A percentile compares a stretch with the other conserved stretches of the same genome.
phyloP scores from a whole-genome alignment of 2,797 vertebrate genomes.

The Parauchenoglanis punctatus region DNA sequence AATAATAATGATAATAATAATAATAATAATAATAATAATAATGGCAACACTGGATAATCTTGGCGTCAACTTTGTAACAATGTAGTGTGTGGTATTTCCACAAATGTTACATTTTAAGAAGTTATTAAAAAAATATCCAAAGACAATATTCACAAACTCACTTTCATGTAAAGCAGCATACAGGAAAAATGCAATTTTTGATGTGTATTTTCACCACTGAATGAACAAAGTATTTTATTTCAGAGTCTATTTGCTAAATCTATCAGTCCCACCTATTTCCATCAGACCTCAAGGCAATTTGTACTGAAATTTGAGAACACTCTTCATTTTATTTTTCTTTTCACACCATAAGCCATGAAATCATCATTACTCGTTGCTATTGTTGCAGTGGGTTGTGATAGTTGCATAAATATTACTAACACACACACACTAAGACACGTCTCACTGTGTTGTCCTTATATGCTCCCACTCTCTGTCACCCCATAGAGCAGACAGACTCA shows the following conservation, averaged over 20 bases:
- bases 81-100: not conserved
- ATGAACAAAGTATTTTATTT: not conserved
- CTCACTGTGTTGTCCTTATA: not conserved
- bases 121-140: not conserved
- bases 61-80: not conserved
- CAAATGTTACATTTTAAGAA: not conserved
- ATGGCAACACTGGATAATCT: not conserved
- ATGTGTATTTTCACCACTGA: not conserved
- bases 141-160: not conserved
- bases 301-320: not conserved
- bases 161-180: not conserved
- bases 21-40: not conserved
- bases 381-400: constrained; percentile 16
- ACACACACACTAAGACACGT: not conserved
- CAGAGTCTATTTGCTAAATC: not conserved
- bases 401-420: constrained; percentile 28
- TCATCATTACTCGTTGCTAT: constrained; percentile 46
- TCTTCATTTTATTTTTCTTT: not conserved
- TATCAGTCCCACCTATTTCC: constrained; percentile 10
- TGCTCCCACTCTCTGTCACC: constrained; percentile 37
- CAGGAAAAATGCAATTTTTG: not conserved
- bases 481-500: constrained; percentile 50
- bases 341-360: constrained; percentile 36
- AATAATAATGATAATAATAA: not conserved
- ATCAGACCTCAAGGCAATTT: not conserved